phyloP scores from a whole-genome alignment of 2,888 invertebrate species.

The Andrena marginata region DNA sequence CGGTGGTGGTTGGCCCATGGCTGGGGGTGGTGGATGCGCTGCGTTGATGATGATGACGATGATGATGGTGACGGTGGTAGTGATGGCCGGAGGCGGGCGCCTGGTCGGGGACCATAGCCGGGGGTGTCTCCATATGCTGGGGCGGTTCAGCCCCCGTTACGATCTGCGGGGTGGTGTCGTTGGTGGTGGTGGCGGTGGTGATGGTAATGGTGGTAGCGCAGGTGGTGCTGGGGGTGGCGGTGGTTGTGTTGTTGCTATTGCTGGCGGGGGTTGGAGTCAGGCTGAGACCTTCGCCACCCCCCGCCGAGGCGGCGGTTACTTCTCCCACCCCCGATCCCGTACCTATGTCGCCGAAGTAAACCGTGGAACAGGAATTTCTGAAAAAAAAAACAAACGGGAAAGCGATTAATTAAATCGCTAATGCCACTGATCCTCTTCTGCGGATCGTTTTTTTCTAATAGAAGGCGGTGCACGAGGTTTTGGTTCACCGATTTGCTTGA shows the following conservation, averaged over 20 bases:
- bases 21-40: conserved; percentile 66
- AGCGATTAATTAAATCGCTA: neutral
- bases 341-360: conserved; percentile 81
- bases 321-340: conserved; percentile 77
- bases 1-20: conserved; percentile 60
- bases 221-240: conserved; percentile 57
- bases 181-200: conserved; percentile 57
- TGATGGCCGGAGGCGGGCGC: conserved; percentile 73
- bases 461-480: too few species aligned
- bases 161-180: conserved; percentile 60
- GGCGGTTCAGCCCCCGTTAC: conserved; percentile 73
- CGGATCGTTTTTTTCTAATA: neutral
- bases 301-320: conserved; percentile 71
- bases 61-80: conserved; percentile 76
- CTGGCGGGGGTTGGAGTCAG: conserved; percentile 70
- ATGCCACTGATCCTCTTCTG: neutral
- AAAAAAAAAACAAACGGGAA: conserved; percentile 51
- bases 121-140: conserved; percentile 76
- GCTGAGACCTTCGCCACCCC: conserved; percentile 73
- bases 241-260: conserved; percentile 63
- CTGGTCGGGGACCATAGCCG: conserved; percentile 79
- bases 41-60: conserved; percentile 73
- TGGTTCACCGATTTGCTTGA: too few species aligned
- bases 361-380: conserved; percentile 79
- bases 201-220: conserved; percentile 50